Evolutionary conservation across 2,797 vertebrate species (phyloP).

Genomic region (Dendrocincla tyrannina): DNA sequence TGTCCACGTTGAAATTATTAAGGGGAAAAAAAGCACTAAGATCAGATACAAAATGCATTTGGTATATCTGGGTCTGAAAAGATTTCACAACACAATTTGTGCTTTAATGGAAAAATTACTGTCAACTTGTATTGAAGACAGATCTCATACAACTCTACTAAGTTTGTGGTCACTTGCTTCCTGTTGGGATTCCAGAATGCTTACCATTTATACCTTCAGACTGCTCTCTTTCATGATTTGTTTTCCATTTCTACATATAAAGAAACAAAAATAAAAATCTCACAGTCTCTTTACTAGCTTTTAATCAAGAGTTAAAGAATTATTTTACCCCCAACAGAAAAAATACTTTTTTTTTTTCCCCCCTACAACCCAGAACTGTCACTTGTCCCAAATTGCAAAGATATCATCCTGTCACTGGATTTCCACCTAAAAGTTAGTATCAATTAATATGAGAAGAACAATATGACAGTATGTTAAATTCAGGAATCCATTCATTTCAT

Average conservation of each 20-base stretch:
- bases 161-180: background rate
- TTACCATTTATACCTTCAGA: background rate
- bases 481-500: background rate
- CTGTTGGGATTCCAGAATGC: background rate
- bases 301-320: background rate
- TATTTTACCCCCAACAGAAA: background rate
- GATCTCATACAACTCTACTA: background rate
- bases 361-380: background rate
- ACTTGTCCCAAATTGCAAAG: background rate
- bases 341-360: rapidly evolving
- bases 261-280: background rate
- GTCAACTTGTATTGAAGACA: background rate
- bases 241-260: background rate
- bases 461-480: background rate
- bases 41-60: background rate
- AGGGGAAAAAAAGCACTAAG: background rate
- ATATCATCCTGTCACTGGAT: background rate
- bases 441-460: background rate
- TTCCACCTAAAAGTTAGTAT: background rate
- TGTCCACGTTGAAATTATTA: background rate
- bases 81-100: background rate
- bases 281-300: background rate
- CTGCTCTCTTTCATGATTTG: background rate
- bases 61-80: background rate
- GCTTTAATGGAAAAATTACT: background rate